A percentile compares a stretch with the other conserved stretches of the same genome.
phyloP scores from a whole-genome alignment of 2,888 invertebrate genomes.

The Uropetala carovei region DNA sequence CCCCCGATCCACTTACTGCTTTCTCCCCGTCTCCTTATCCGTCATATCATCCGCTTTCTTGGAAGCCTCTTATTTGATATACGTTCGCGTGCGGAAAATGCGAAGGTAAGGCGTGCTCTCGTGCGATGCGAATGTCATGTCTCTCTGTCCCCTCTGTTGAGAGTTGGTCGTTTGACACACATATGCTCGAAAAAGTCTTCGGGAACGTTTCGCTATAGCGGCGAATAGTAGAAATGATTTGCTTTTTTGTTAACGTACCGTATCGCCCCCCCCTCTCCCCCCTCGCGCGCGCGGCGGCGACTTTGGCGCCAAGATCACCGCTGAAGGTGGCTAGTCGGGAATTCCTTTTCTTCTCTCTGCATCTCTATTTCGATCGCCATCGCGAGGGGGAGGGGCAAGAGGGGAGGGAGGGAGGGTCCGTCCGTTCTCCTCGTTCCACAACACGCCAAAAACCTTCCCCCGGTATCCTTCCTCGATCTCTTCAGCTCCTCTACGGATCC shows the following conservation, averaged over 20 bases:
- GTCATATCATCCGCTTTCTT: constrained; percentile 52
- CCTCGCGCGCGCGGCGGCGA: constrained; percentile 15
- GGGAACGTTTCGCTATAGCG: too few relatives aligned
- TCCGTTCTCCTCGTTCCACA: neutral
- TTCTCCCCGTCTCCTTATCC: constrained; percentile 43
- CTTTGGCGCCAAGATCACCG: constrained; percentile 27
- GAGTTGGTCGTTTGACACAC: neutral
- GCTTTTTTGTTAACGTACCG: too few relatives aligned
- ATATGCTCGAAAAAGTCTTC: neutral
- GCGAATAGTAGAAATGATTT: too few relatives aligned
- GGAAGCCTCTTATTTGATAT: constrained; percentile 48
- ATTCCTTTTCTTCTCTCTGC: constrained; percentile 52
- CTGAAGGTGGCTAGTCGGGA: constrained; percentile 51
- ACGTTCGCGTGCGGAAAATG: constrained; percentile 31
- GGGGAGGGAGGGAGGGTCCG: neutral
- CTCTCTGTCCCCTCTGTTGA: too few relatives aligned
- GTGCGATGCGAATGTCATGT: neutral
- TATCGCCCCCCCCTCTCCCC: neutral
- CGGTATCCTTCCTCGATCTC: neutral
- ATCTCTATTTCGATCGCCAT: constrained; percentile 58
- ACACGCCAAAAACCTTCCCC: neutral
- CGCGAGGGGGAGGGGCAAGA: neutral
- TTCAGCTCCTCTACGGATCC: neutral
- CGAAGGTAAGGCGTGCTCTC: neutral
- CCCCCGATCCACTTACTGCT: constrained; percentile 58